Evolutionary conservation across 1,140 invertebrate genomes (phyloP).

Genomic region (Pemphigus obesinymphae): DNA sequence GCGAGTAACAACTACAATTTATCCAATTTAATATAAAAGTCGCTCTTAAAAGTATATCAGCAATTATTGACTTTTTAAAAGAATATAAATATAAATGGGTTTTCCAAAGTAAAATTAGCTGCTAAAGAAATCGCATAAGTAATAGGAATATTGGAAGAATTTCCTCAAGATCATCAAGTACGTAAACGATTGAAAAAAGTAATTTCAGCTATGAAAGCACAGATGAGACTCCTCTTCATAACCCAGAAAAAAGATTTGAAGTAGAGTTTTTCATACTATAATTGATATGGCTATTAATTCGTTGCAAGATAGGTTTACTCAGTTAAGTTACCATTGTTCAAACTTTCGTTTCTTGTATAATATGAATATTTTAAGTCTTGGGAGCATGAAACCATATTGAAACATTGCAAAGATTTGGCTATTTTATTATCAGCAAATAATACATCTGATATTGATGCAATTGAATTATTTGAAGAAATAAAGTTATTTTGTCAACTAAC

Average conservation of each 20-base stretch:
- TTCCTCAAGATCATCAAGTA: too few relatives aligned
- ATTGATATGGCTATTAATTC: constrained; percentile 14
- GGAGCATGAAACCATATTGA: neutral
- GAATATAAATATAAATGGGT: neutral
- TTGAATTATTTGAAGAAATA: too few relatives aligned
- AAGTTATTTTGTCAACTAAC: too few relatives aligned
- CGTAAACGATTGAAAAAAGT: neutral
- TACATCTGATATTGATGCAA: too few relatives aligned
- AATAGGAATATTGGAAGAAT: too few relatives aligned
- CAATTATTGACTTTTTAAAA: neutral
- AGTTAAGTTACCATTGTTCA: too few relatives aligned
- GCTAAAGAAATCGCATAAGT: too few relatives aligned
- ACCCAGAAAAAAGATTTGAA: constrained; percentile 20
- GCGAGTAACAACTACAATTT: neutral
- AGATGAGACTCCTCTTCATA: too few relatives aligned
- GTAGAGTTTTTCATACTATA: constrained; percentile 2
- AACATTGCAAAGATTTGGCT: too few relatives aligned
- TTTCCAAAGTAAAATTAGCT: too few relatives aligned
- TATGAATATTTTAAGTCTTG: neutral
- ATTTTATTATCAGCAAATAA: too few relatives aligned
- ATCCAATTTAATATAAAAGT: neutral
- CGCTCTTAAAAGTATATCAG: neutral
- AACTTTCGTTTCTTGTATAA: neutral
- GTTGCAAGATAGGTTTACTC: too few relatives aligned
- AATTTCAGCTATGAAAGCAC: neutral